phyloP scores from a whole-genome alignment of 2,113 vertebrate genomes.

The Elgaria multicarinata region DNA sequence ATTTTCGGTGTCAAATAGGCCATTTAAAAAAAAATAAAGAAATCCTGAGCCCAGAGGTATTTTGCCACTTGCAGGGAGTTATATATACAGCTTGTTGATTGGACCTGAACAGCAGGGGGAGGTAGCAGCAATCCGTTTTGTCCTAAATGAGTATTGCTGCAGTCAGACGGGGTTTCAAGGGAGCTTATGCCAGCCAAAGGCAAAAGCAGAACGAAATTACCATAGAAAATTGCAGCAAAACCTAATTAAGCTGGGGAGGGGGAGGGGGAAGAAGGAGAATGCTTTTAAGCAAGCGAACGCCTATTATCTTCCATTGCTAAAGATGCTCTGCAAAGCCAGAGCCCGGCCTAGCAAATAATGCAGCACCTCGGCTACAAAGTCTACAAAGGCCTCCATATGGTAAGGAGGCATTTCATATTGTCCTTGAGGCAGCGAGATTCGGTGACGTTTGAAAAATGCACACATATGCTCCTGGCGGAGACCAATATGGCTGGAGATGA shows the following conservation, averaged over 20 bases:
- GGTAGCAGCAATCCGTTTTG: slow-evolving; percentile 60
- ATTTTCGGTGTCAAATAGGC: slow-evolving; percentile 63
- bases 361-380: background rate
- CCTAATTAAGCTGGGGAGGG: slow-evolving; percentile 64
- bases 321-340: slow-evolving; percentile 27
- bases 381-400: slow-evolving; percentile 36
- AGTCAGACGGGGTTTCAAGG: slow-evolving; percentile 67
- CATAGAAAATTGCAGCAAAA: slow-evolving; percentile 65
- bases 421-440: slow-evolving; percentile 39
- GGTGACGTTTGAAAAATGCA: slow-evolving; percentile 54
- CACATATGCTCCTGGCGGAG: slow-evolving; percentile 58
- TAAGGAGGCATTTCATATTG: slow-evolving; percentile 55
- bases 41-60: slow-evolving; percentile 49
- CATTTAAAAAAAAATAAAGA: slow-evolving; percentile 35
- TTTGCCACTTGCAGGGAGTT: slow-evolving; percentile 47
- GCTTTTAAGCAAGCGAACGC: slow-evolving; percentile 53
- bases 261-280: slow-evolving; percentile 52
- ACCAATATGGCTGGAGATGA: slow-evolving; percentile 35
- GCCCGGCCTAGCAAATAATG: slow-evolving; percentile 40
- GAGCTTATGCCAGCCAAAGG: slow-evolving; percentile 61
- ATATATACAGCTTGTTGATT: slow-evolving; percentile 60
- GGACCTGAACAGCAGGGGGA: slow-evolving; percentile 65
- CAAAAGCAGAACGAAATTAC: slow-evolving; percentile 69
- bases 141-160: slow-evolving; percentile 58
- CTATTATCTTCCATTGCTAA: slow-evolving; percentile 57